A percentile compares a stretch with the other conserved stretches of the same genome.
phyloP scores from a whole-genome alignment of 1,140 invertebrate genomes.

The Drosophila nannoptera region DNA sequence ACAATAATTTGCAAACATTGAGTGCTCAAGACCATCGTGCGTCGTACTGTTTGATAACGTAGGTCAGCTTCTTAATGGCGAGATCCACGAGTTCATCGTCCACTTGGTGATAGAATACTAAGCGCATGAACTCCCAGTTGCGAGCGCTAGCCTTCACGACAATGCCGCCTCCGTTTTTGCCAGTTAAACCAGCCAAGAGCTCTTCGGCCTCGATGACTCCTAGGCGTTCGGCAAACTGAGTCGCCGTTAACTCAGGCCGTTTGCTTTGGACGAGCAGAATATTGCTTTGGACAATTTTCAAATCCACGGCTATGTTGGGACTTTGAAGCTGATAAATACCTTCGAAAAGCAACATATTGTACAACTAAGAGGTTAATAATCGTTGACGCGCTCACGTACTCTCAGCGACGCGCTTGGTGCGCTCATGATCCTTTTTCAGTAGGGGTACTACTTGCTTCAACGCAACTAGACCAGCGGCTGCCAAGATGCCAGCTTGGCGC shows the following conservation, averaged over 20 bases:
- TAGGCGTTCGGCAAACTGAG: conserved; percentile 82
- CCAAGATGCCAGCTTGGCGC: conserved; percentile 93
- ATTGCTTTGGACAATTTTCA: conserved; percentile 86
- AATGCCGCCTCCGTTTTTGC: conserved; percentile 78
- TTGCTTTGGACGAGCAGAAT: conserved; percentile 86
- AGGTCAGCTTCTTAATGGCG: conserved; percentile 83
- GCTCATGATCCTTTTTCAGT: conserved; percentile 87
- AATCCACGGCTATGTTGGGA: conserved; percentile 83
- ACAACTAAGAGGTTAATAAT: conserved; percentile 13
- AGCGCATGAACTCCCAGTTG: conserved; percentile 80
- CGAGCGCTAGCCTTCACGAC: conserved; percentile 82
- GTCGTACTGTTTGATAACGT: conserved; percentile 82
- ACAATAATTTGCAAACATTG: neutral
- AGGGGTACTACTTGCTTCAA: conserved; percentile 87
- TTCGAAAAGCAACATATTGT: conserved; percentile 53
- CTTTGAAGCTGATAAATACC: conserved; percentile 82
- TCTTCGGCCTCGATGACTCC: conserved; percentile 81
- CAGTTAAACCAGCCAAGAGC: conserved; percentile 79
- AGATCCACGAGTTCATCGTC: conserved; percentile 82
- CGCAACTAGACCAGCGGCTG: conserved; percentile 91
- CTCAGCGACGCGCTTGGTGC: conserved; percentile 84
- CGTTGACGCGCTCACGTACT: conserved; percentile 79
- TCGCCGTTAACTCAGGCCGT: conserved; percentile 79
- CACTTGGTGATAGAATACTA: conserved; percentile 86
- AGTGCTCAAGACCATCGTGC: conserved; percentile 36